A percentile compares a stretch with the other conserved stretches of the same genome.
Evolutionary conservation across 2,888 invertebrate species (phyloP).

Genomic region (Drosophila kuntzei): DNA sequence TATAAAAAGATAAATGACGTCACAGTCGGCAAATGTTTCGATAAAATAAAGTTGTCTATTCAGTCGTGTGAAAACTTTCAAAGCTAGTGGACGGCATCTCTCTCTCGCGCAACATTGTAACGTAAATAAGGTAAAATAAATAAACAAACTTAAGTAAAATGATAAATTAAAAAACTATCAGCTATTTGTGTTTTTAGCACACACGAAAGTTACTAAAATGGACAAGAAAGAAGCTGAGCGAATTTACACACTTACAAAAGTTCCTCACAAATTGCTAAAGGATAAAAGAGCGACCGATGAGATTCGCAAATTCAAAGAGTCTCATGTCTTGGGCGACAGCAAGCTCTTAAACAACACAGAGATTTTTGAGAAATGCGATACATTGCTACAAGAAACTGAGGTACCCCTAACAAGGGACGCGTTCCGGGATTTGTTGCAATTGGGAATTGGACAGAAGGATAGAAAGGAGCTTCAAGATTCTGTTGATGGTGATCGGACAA

Average conservation of each 20-base stretch:
- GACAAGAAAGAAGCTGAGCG: conserved; percentile 6
- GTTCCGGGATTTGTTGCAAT: neutral
- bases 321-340: neutral
- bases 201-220: neutral
- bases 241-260: neutral
- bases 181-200: too few species aligned
- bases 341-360: neutral
- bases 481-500: neutral
- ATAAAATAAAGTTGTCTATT: neutral
- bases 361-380: conserved; percentile 1
- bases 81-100: neutral
- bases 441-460: conserved; percentile 6
- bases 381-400: neutral
- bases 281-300: neutral
- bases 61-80: neutral
- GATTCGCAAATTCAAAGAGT: neutral
- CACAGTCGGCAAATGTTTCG: too few species aligned
- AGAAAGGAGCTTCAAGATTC: conserved; percentile 3
- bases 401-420: neutral
- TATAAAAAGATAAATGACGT: too few species aligned
- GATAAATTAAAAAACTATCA: neutral
- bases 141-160: neutral
- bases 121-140: neutral
- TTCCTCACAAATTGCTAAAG: neutral
- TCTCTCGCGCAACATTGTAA: neutral